These are phyloP conservation scores for Teleogryllus oceanicus DNA, from an alignment of 2,888 invertebrate species.

Conservation along the genomic window DNA sequence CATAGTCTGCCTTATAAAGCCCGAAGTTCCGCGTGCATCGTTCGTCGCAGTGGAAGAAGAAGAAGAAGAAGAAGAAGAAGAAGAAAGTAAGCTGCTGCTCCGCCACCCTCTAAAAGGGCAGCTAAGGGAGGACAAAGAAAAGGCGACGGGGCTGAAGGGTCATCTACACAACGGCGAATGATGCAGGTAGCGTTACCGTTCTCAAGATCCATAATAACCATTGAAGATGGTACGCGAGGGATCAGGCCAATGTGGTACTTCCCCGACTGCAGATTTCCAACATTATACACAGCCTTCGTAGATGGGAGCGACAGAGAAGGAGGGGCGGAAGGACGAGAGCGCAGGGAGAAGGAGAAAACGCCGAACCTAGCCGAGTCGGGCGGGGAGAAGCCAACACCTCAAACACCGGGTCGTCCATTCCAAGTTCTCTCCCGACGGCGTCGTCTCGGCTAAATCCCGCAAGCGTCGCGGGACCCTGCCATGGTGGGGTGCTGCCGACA, in stretches of 20 bases:
- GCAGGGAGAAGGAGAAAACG: neutral
- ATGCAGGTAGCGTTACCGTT: neutral
- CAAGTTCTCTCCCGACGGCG: slow-evolving; percentile 4
- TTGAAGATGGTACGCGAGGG: neutral
- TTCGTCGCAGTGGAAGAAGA: too few species aligned
- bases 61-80: too few species aligned
- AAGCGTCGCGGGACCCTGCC: slow-evolving; percentile 18
- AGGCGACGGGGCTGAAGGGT: neutral
- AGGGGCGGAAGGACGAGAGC: neutral
- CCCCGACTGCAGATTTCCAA: neutral
- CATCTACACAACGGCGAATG: slow-evolving; percentile 1
- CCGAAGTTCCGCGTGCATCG: too few species aligned
- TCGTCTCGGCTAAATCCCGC: slow-evolving; percentile 1
- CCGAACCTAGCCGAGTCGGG: too few species aligned
- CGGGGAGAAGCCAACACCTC: slow-evolving; percentile 8
- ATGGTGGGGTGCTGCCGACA: neutral
- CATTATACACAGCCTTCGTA: neutral
- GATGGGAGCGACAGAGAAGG: neutral
- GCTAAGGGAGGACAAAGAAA: too few species aligned
- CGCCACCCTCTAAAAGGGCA: too few species aligned
- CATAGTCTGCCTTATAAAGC: too few species aligned
- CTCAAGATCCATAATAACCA: slow-evolving; percentile 1
- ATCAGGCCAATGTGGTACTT: neutral
- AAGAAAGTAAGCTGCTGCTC: too few species aligned
- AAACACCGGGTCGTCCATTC: neutral